Conservation (phyloP, 2,113 vertebrate species). For the Columba livia region DNA sequence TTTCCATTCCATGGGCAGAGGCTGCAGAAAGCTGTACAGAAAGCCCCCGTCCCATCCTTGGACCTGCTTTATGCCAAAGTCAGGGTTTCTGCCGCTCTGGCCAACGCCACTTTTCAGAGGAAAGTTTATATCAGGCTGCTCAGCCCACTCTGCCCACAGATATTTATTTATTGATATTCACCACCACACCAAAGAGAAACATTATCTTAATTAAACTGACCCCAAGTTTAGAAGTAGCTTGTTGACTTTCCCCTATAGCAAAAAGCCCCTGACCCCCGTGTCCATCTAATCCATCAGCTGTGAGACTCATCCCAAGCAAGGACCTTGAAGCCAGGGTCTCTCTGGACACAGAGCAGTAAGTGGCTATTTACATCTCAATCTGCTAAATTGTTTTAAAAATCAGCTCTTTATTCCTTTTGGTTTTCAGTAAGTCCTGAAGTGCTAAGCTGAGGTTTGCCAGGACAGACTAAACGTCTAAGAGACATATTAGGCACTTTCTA, state of each 20-base stretch:
- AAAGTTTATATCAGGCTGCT: not conserved
- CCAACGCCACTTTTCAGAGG: not conserved
- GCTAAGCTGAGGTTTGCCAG: not conserved
- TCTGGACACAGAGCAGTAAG: not conserved
- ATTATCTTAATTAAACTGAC: not conserved
- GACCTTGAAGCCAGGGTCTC: not conserved
- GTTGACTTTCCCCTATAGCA: not conserved
- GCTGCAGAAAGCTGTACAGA: not conserved
- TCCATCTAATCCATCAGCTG: not conserved
- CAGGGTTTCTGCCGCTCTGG: not conserved
- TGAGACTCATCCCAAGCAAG: not conserved
- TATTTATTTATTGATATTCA: not conserved
- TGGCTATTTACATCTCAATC: not conserved
- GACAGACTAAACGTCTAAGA: not conserved
- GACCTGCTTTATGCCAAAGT: not conserved
- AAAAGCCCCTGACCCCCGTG: not conserved
- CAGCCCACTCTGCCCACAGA: not conserved
- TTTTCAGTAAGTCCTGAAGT: not conserved
- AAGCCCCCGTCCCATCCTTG: not conserved
- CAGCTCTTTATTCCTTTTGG: not conserved
- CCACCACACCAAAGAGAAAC: not conserved
- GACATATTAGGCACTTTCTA: not conserved
- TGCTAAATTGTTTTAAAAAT: not conserved
- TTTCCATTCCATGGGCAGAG: not conserved
- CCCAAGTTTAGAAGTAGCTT: not conserved